phyloP scores from a whole-genome alignment of 1,140 invertebrate species.

The Drosophila jambulina region DNA sequence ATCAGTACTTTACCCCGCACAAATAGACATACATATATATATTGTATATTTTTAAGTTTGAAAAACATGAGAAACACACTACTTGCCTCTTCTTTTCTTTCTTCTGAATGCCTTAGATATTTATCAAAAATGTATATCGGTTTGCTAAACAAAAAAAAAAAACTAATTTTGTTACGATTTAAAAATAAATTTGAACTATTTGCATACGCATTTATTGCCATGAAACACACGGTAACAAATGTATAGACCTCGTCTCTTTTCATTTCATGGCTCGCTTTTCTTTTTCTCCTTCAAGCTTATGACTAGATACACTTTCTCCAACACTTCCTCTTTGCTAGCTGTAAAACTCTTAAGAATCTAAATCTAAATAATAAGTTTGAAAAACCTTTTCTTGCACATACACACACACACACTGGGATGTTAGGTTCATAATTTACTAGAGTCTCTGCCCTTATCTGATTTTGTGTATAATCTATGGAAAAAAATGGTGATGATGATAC shows the following conservation, averaged over 20 bases:
- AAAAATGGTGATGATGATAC: not conserved
- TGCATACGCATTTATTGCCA: slow-evolving; percentile 1
- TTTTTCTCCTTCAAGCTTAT: slow-evolving; percentile 44
- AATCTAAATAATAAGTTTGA: slow-evolving; percentile 14
- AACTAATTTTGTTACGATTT: not conserved
- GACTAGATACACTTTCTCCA: slow-evolving; percentile 64
- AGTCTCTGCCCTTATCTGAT: slow-evolving; percentile 19
- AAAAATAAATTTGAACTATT: slow-evolving; percentile 9
- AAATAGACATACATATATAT: slow-evolving; percentile 12
- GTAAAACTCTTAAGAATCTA: not conserved
- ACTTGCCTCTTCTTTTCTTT: slow-evolving; percentile 13
- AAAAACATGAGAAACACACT: slow-evolving; percentile 22
- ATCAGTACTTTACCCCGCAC: slow-evolving; percentile 70
- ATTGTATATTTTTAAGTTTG: slow-evolving; percentile 1
- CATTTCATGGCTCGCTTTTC: slow-evolving; percentile 7
- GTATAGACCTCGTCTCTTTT: not conserved
- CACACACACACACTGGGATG: not conserved
- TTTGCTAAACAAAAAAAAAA: not conserved
- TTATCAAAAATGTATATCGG: slow-evolving; percentile 22
- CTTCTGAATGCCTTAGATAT: slow-evolving; percentile 13
- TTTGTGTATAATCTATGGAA: not conserved
- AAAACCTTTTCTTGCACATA: slow-evolving; percentile 4
- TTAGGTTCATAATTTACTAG: slow-evolving; percentile 17
- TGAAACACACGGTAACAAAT: slow-evolving; percentile 7
- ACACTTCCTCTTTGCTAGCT: not conserved